Conservation (phyloP, 2,888 invertebrate species). For the Brenthis ino region DNA sequence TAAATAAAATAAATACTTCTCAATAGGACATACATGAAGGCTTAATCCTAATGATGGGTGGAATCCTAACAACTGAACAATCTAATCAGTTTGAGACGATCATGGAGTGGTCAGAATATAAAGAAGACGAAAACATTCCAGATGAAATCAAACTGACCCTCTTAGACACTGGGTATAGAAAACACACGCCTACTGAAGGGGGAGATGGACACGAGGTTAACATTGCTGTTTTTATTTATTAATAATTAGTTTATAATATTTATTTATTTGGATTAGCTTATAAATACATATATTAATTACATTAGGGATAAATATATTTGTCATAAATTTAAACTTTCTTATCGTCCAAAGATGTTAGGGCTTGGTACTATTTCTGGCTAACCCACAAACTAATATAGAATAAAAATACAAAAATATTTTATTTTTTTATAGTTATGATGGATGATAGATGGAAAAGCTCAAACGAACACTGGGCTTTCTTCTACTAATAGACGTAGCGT, state of each 20-base stretch:
- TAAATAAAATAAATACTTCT: neutral
- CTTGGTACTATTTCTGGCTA: too few species aligned
- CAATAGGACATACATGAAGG: slow-evolving; percentile 79
- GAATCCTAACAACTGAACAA: slow-evolving; percentile 78
- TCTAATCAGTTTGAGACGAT: slow-evolving; percentile 67
- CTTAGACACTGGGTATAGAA: slow-evolving; percentile 51
- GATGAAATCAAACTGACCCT: slow-evolving; percentile 72
- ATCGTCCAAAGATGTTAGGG: too few species aligned
- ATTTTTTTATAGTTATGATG: too few species aligned
- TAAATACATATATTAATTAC: too few species aligned
- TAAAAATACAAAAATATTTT: too few species aligned
- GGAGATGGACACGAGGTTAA: slow-evolving; percentile 57
- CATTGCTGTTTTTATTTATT: neutral
- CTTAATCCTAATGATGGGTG: slow-evolving; percentile 85
- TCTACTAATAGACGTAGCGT: too few species aligned
- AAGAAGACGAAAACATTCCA: slow-evolving; percentile 63
- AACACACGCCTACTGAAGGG: slow-evolving; percentile 42
- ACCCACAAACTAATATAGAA: too few species aligned
- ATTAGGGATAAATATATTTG: too few species aligned
- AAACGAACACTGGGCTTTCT: too few species aligned
- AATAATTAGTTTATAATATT: neutral
- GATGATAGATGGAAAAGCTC: too few species aligned
- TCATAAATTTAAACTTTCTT: too few species aligned
- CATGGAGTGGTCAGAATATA: slow-evolving; percentile 79
- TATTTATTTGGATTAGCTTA: too few species aligned